These are phyloP conservation scores for Bergia puertoricense DNA, from an alignment of 92 coral and sea anemone genomes.

Conservation along the genomic window DNA sequence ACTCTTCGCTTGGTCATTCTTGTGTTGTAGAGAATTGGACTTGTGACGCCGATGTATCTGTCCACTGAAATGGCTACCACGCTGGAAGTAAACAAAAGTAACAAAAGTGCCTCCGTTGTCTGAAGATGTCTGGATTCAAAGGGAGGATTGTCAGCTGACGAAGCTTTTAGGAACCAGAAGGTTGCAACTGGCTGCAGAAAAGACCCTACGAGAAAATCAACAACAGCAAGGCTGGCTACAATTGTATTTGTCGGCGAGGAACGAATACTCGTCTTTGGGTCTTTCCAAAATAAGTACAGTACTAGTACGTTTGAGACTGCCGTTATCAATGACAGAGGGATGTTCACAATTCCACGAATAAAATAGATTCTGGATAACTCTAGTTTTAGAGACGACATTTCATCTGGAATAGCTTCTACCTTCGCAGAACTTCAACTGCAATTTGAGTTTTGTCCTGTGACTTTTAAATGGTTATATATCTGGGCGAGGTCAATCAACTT, in stretches of 20 bases:
- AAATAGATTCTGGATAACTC: constrained; percentile 8
- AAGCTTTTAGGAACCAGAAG: constrained; percentile 25
- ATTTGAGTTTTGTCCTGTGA: too few relatives aligned
- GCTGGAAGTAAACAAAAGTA: constrained; percentile 25
- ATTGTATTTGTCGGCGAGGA: constrained; percentile 24
- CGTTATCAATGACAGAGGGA: constrained; percentile 20
- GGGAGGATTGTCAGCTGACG: background rate
- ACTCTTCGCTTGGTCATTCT: constrained; percentile 22
- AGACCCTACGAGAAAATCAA: constrained; percentile 33
- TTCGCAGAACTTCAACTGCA: background rate
- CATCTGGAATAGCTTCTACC: background rate
- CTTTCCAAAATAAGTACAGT: constrained; percentile 31
- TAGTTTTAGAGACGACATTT: constrained; percentile 12
- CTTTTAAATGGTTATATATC: too few relatives aligned
- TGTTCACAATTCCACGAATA: constrained; percentile 25
- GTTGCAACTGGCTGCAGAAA: constrained; percentile 31
- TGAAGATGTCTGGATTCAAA: constrained; percentile 41
- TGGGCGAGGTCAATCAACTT: background rate
- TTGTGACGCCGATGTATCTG: constrained; percentile 29
- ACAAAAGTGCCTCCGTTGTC: constrained; percentile 25
- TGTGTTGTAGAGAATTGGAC: constrained; percentile 12
- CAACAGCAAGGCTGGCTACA: constrained; percentile 13
- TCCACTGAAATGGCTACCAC: constrained; percentile 34
- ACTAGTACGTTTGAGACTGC: constrained; percentile 24
- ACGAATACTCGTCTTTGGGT: constrained; percentile 32